Evolutionary conservation across 2,888 invertebrate genomes (phyloP).

Genomic region (Apamea epomidion): DNA sequence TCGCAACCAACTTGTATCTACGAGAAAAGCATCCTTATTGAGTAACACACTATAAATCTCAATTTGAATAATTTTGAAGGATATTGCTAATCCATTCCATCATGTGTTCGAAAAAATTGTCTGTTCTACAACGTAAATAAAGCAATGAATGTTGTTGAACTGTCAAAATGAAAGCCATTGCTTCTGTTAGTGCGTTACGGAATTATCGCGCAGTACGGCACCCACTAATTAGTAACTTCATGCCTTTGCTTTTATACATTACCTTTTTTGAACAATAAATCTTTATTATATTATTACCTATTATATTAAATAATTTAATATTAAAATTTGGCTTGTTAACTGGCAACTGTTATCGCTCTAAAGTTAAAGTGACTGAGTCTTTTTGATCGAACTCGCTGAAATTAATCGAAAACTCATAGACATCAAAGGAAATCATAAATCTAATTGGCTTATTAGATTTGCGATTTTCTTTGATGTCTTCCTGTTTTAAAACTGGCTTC

Average conservation of each 20-base stretch:
- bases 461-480: neutral
- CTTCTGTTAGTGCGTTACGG: too few species aligned
- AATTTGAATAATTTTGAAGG: too few species aligned
- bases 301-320: neutral
- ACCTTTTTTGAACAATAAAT: neutral
- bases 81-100: too few species aligned
- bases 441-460: neutral
- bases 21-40: neutral
- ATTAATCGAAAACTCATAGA: neutral
- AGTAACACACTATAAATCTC: too few species aligned
- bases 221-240: neutral
- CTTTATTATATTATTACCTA: neutral
- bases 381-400: neutral
- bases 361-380: neutral
- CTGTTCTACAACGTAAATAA: too few species aligned
- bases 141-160: too few species aligned
- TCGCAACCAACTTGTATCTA: neutral
- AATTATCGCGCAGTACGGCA: neutral
- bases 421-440: neutral
- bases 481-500: neutral
- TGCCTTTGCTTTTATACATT: neutral
- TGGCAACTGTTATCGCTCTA: neutral
- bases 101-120: too few species aligned
- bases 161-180: too few species aligned
- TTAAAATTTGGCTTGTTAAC: neutral